These are phyloP conservation scores for Bagarius yarrelli DNA, from an alignment of 2,113 vertebrate genomes.

Conservation along the genomic window DNA sequence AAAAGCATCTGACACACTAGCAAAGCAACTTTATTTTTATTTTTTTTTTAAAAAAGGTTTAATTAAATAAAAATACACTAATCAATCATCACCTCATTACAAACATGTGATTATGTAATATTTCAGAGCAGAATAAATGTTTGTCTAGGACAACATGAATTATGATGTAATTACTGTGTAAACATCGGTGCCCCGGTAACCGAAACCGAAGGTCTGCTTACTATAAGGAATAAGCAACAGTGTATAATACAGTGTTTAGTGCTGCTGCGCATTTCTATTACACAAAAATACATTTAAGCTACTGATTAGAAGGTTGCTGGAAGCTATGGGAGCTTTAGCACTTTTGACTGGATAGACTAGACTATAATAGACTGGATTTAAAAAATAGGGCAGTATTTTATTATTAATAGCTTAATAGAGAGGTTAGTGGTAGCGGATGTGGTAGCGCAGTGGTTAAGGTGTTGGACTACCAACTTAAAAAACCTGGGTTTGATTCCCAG, in stretches of 20 bases:
- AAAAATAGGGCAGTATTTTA: too few species aligned
- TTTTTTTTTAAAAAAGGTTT: background rate
- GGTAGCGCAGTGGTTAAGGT: too few species aligned
- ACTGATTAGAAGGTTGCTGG: background rate
- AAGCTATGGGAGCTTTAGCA: too few species aligned
- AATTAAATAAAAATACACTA: background rate
- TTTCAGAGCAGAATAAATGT: background rate
- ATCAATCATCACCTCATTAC: background rate
- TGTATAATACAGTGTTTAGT: background rate
- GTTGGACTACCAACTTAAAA: too few species aligned
- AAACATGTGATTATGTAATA: background rate
- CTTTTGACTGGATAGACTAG: too few species aligned
- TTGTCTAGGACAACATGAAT: constrained; percentile 18
- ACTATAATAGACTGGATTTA: too few species aligned
- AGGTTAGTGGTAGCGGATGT: too few species aligned
- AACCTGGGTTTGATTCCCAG: too few species aligned
- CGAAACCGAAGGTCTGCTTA: background rate
- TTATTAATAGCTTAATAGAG: too few species aligned
- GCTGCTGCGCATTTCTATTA: too few species aligned
- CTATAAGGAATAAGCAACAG: background rate
- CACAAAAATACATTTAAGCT: background rate
- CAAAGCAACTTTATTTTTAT: background rate
- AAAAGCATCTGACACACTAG: background rate
- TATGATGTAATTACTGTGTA: background rate
- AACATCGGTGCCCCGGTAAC: background rate